A percentile compares a stretch with the other conserved stretches of the same genome.
phyloP scores from a whole-genome alignment of 2,797 vertebrate species.

The Cyclopterus lumpus region DNA sequence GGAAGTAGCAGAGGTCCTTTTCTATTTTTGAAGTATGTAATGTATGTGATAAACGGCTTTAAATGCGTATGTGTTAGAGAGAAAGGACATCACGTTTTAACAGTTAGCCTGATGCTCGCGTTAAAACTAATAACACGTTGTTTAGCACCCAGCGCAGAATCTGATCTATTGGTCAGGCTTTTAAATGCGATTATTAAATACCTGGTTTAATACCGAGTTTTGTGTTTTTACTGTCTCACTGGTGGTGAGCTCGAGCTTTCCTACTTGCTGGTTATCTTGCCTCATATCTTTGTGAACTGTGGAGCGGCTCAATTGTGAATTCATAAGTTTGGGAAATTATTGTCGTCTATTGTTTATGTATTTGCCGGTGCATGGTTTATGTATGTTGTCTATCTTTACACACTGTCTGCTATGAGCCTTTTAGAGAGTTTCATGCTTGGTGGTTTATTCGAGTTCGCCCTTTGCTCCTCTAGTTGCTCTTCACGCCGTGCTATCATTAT shows the following conservation, averaged over 20 bases:
- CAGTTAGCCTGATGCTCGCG: background rate
- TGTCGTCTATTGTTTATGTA: background rate
- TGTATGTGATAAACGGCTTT: background rate
- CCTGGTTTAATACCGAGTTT: background rate
- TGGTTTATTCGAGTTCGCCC: slow-evolving; percentile 6
- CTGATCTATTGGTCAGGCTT: background rate
- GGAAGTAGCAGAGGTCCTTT: background rate
- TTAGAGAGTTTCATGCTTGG: slow-evolving; percentile 1
- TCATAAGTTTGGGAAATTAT: background rate
- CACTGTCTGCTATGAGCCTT: background rate
- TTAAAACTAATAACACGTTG: background rate
- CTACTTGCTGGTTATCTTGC: background rate
- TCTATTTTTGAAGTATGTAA: slow-evolving; percentile 32
- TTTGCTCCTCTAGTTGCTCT: slow-evolving; percentile 24
- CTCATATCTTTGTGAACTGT: background rate
- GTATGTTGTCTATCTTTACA: background rate
- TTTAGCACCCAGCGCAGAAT: background rate
- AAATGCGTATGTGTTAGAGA: background rate
- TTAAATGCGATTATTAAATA: background rate
- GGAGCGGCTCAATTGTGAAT: background rate
- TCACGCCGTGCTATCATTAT: slow-evolving; percentile 54
- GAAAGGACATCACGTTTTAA: background rate
- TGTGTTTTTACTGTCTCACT: background rate
- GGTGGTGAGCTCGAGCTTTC: background rate
- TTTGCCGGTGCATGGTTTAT: background rate